Evolutionary conservation across 2,888 invertebrate species (phyloP).

Genomic region (Rhimphoctona megacephalus): DNA sequence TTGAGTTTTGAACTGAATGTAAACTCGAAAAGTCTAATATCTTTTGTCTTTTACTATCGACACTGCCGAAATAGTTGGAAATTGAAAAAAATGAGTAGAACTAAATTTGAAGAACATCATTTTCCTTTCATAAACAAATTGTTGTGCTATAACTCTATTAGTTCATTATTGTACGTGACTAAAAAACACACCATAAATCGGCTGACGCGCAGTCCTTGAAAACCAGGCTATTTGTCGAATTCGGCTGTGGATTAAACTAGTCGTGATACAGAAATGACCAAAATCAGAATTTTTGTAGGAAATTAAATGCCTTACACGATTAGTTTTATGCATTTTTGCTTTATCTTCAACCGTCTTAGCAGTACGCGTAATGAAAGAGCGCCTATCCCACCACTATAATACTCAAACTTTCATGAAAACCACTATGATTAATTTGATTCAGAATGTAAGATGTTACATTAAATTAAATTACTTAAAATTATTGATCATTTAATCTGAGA

Average conservation of each 20-base stretch:
- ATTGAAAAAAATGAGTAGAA: background rate
- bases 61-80: background rate
- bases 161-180: too few species aligned
- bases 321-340: background rate
- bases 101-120: background rate
- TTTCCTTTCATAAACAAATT: background rate
- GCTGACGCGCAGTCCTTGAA: too few species aligned
- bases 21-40: background rate
- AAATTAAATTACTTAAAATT: background rate
- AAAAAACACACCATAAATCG: too few species aligned
- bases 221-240: background rate
- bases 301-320: background rate
- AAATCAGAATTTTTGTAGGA: background rate
- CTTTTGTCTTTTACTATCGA: background rate
- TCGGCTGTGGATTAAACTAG: background rate
- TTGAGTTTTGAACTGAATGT: background rate
- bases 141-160: background rate
- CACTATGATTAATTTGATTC: background rate
- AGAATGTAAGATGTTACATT: background rate
- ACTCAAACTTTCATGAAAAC: background rate
- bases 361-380: background rate
- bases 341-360: background rate
- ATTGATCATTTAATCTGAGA: background rate
- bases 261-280: background rate
- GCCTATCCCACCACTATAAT: background rate